Conservation (phyloP, 2,797 vertebrate genomes). For the Crocodylus rhombifer region DNA sequence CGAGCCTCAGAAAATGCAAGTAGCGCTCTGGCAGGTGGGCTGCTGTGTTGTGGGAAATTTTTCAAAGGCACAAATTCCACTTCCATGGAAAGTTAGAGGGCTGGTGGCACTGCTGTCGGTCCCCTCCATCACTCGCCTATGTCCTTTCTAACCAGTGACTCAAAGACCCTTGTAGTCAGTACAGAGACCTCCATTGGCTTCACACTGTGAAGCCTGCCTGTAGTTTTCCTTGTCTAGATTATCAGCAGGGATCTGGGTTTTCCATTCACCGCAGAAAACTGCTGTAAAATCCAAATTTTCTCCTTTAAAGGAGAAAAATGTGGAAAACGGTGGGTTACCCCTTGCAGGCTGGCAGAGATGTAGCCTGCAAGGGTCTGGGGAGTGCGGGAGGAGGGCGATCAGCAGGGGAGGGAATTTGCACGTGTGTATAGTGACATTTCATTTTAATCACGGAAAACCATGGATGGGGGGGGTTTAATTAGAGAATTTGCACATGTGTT, state of each 20-base stretch:
- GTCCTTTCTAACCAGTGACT: neutral
- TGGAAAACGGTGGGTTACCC: too few relatives aligned
- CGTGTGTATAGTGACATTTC: too few relatives aligned
- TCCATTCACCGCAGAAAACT: too few relatives aligned
- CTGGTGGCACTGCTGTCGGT: neutral
- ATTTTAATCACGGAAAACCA: too few relatives aligned
- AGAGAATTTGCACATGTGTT: too few relatives aligned
- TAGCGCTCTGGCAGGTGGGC: neutral
- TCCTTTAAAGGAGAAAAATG: too few relatives aligned
- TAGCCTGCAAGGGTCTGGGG: too few relatives aligned
- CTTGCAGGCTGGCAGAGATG: too few relatives aligned
- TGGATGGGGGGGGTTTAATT: too few relatives aligned
- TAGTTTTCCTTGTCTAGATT: neutral
- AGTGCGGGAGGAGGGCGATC: too few relatives aligned
- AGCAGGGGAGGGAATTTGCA: too few relatives aligned
- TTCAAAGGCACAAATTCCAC: accelerated
- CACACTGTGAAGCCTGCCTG: neutral
- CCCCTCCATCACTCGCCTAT: neutral
- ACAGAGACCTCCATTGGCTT: neutral
- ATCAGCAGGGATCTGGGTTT: neutral
- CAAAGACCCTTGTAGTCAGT: neutral
- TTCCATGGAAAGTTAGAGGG: neutral
- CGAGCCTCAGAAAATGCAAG: neutral
- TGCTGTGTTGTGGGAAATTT: neutral
- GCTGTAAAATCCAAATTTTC: too few relatives aligned